Percentiles rank a stretch among this genome's conserved stretches.
These are phyloP conservation scores for Falco peregrinus DNA, from an alignment of 2,797 vertebrate species.

Conservation along the genomic window DNA sequence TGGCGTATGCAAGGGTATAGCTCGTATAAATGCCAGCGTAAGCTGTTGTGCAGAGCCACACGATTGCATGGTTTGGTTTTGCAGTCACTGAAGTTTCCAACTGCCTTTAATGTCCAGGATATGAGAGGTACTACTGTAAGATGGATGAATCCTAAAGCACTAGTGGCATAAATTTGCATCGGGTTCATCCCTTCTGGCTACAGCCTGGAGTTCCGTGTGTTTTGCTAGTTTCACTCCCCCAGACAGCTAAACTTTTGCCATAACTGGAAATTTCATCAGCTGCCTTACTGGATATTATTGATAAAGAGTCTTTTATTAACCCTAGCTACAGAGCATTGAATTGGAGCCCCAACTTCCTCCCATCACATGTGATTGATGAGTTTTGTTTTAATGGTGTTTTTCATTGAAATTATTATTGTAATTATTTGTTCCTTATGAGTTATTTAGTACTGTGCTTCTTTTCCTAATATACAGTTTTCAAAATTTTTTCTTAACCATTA, in stretches of 20 bases:
- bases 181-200: background rate
- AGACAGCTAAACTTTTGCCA: background rate
- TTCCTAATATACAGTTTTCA: background rate
- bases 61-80: background rate
- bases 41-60: background rate
- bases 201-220: background rate
- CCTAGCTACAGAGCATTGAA: background rate
- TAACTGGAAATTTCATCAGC: background rate
- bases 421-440: background rate
- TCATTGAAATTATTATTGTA: background rate
- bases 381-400: background rate
- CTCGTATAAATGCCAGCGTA: background rate
- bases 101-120: background rate
- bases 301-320: background rate
- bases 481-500: background rate
- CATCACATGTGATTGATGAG: background rate
- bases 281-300: background rate
- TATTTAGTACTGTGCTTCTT: background rate
- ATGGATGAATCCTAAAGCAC: background rate
- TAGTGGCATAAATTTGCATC: background rate
- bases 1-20: background rate
- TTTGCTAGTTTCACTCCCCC: background rate
- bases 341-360: background rate
- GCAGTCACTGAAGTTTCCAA: background rate
- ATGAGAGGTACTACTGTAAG: background rate